Evolutionary conservation across 2,888 invertebrate genomes (phyloP), one percentile per base, ranked within the genome.

Genomic region (Emmelina monodactyla): DNA sequence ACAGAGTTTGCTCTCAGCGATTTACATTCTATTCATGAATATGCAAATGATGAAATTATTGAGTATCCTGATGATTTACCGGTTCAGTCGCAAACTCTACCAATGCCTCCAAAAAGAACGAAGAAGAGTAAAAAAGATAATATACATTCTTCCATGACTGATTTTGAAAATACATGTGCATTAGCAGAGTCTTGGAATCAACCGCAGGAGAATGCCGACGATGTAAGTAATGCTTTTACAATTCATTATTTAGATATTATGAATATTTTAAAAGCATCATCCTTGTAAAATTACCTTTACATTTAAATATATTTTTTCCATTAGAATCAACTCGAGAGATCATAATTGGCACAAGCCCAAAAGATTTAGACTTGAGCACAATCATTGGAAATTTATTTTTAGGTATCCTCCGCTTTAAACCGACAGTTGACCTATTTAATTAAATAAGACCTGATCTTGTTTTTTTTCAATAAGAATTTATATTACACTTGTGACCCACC

Each of bases 31-130:
- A 73, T 73, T 34, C 69, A 78, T 39, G 75, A 76, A 45, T 78
- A 78, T 48, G 71, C 73, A 14, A 72, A 73, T 39, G 83, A 83
- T 53, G 71, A 81, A 40, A 70, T 79, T 2, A 79, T 80, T 34
- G 81, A 83, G 44, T 83, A 84, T 46, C 81, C 82, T 1, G 79
- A 83, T 16, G 76, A 75, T 41, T 45, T 68, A n/a, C 64, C 65
- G 0, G 58, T 75, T 22, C 64, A 71, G 41, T 72, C 76, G 4
- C 70, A 78, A 44, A 79, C 79, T 5, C 52, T 79, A 28, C 79
- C 79, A 1, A 73, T 75, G 75, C 78, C 79, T 14, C 79, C 79
- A 7, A 71, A 63, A 43, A 58, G 79, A 28, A 79, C 63, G 38
- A 75, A 70, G 43, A 78, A 62, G 39, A 52, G 54, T 38, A 45